These are phyloP conservation scores for Leuctra nigra DNA, from an alignment of 2,888 invertebrate genomes.

Conservation along the genomic window DNA sequence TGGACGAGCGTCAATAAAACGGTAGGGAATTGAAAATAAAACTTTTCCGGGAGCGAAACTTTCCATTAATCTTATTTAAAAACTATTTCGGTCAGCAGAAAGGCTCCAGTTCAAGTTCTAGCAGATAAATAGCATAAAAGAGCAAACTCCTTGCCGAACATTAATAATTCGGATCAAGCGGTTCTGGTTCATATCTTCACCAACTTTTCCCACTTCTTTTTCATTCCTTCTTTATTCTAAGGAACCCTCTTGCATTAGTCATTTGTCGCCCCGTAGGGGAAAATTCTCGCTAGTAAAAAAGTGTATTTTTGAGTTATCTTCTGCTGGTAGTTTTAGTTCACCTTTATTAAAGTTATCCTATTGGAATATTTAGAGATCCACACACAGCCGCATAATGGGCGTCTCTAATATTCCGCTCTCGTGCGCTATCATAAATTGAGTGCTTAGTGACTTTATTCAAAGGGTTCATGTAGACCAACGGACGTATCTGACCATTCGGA, in stretches of 20 bases:
- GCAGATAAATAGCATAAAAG: background rate
- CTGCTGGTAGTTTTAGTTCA: slow-evolving; percentile 12
- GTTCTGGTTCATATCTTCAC: slow-evolving; percentile 22
- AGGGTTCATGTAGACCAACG: background rate
- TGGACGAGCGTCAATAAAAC: background rate
- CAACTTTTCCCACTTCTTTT: slow-evolving; percentile 19
- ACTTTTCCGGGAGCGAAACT: background rate
- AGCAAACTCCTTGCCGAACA: slow-evolving; percentile 1
- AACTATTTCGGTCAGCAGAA: background rate
- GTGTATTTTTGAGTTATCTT: slow-evolving; percentile 11
- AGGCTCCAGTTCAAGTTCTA: background rate
- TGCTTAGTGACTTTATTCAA: slow-evolving; percentile 10
- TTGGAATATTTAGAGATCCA: slow-evolving; percentile 19
- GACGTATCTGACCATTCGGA: background rate
- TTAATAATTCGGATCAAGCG: slow-evolving; percentile 20
- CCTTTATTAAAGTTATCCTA: slow-evolving; percentile 21
- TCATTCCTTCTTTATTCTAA: slow-evolving; percentile 1
- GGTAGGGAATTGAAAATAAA: background rate
- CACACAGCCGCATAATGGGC: slow-evolving; percentile 10
- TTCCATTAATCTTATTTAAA: background rate
- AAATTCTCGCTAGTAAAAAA: slow-evolving; percentile 13
- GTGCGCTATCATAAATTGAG: slow-evolving; percentile 9
- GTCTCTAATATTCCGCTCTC: slow-evolving; percentile 4
- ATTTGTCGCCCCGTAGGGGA: slow-evolving; percentile 20
- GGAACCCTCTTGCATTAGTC: slow-evolving; percentile 19